phyloP scores from a whole-genome alignment of 2,113 vertebrate species.

The Chaetura pelagica region DNA sequence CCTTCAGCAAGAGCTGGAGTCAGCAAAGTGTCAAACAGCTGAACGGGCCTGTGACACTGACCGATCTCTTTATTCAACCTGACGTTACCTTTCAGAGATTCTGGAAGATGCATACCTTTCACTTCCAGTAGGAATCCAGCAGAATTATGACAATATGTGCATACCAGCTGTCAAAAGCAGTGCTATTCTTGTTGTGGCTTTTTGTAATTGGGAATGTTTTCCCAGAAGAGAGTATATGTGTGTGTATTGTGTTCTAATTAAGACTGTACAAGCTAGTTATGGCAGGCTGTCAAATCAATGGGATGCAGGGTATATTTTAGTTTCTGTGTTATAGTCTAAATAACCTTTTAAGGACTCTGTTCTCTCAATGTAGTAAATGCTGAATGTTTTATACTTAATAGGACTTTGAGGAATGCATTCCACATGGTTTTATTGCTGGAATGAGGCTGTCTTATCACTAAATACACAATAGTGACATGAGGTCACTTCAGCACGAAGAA shows the following conservation, averaged over 20 bases:
- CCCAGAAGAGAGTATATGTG: not conserved
- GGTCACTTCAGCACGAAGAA: slow-evolving; percentile 1
- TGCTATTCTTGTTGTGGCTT: not conserved
- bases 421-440: slow-evolving; percentile 27
- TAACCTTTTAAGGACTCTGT: slow-evolving; percentile 62
- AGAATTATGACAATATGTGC: not conserved
- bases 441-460: slow-evolving; percentile 37
- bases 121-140: not conserved
- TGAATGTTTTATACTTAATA: slow-evolving; percentile 36
- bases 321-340: not conserved
- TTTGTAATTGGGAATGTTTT: not conserved
- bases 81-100: not conserved
- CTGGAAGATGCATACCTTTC: not conserved
- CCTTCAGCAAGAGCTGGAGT: not conserved
- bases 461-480: slow-evolving; percentile 22
- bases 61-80: not conserved
- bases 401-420: slow-evolving; percentile 38
- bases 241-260: slow-evolving; percentile 46
- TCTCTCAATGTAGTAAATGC: slow-evolving; percentile 22
- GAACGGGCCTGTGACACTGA: not conserved
- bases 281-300: slow-evolving; percentile 47
- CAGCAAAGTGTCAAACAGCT: not conserved
- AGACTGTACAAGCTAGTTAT: not conserved
- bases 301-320: slow-evolving; percentile 40
- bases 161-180: slow-evolving; percentile 3